A percentile compares a stretch with the other conserved stretches of the same genome.
Evolutionary conservation across 2,888 invertebrate genomes (phyloP).

Genomic region (Lasiommata megera): DNA sequence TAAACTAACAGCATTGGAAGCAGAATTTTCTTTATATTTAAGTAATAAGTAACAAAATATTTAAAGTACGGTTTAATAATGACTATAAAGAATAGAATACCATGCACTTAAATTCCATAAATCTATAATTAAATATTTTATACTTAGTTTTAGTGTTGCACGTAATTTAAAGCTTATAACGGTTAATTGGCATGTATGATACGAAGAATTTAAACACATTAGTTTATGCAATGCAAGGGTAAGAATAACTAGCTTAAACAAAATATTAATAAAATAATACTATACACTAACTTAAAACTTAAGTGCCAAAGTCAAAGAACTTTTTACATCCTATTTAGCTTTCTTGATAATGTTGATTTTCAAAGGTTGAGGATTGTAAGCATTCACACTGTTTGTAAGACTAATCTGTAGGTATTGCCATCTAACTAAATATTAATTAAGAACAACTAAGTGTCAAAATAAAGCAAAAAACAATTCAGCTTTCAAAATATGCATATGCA

Average conservation of each 20-base stretch:
- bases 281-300: too few species aligned
- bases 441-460: not conserved
- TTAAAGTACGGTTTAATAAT: not conserved
- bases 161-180: conserved; percentile 5
- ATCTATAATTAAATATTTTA: not conserved
- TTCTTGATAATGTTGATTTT: conserved; percentile 3
- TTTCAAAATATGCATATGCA: not conserved
- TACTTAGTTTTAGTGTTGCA: conserved; percentile 6
- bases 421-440: not conserved
- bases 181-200: conserved; percentile 21
- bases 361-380: not conserved
- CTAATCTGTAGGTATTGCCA: not conserved
- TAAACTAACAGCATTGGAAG: conserved; percentile 33
- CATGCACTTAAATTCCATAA: conserved; percentile 29
- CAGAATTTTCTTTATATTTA: conserved; percentile 27
- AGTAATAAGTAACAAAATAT: conserved; percentile 1
- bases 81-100: conserved; percentile 29
- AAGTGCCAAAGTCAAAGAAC: too few species aligned
- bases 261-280: too few species aligned
- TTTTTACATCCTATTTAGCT: conserved; percentile 6
- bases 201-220: not conserved
- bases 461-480: not conserved
- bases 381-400: not conserved
- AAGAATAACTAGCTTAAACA: too few species aligned
- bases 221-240: too few species aligned